A percentile compares a stretch with the other conserved stretches of the same genome.
Conservation (phyloP, 64 coral and sea anemone genomes). For the Orbicella faveolata region DNA sequence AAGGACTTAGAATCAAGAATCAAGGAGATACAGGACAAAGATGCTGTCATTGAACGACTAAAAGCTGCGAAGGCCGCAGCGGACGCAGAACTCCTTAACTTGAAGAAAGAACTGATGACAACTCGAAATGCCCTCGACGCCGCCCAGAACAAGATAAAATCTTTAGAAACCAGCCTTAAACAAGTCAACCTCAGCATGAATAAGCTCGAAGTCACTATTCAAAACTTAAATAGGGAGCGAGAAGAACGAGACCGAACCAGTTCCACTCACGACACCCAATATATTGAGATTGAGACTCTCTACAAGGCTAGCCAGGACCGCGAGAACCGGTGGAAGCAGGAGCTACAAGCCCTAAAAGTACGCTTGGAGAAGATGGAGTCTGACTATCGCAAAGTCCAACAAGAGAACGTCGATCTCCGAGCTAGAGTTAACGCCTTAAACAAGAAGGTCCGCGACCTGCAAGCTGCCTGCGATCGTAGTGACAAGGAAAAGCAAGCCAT, state of each 20-base stretch:
- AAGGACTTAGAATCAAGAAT: conserved; percentile 53
- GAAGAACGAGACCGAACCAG: conserved; percentile 82
- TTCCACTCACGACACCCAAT: conserved; percentile 80
- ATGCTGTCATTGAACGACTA: conserved; percentile 60
- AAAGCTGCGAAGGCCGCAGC: conserved; percentile 58
- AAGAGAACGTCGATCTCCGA: conserved; percentile 92
- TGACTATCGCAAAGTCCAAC: conserved; percentile 82
- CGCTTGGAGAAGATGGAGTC: conserved; percentile 86
- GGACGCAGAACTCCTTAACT: conserved; percentile 67
- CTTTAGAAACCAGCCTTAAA: conserved; percentile 79
- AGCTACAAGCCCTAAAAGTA: conserved; percentile 79
- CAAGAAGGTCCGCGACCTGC: conserved; percentile 77
- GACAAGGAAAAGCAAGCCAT: conserved; percentile 85
- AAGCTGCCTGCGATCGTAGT: conserved; percentile 62
- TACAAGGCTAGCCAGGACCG: conserved; percentile 81
- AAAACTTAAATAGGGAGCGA: conserved; percentile 82
- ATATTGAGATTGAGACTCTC: conserved; percentile 88
- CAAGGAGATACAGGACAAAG: conserved; percentile 75
- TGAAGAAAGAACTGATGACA: conserved; percentile 90
- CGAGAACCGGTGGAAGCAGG: conserved; percentile 84
- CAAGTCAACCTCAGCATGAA: conserved; percentile 75
- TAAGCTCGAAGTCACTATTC: conserved; percentile 88
- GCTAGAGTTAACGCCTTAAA: conserved; percentile 83
- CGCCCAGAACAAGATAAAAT: conserved; percentile 70
- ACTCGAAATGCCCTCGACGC: conserved; percentile 77